Conservation (phyloP, 2,113 vertebrate species). For the Abramis brama region DNA sequence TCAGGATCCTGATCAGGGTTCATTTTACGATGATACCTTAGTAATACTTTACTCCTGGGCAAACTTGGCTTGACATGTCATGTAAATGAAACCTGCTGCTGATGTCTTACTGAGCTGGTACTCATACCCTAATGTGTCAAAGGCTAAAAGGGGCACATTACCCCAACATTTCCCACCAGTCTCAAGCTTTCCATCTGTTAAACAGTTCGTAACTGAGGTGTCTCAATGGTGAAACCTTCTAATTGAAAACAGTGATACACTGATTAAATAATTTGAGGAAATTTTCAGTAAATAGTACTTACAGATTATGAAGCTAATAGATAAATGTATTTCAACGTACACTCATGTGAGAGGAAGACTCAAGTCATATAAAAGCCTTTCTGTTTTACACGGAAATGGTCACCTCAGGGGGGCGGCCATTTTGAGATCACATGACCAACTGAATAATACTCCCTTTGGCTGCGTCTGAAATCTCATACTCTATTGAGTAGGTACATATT, state of each 20-base stretch:
- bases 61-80: slow-evolving; percentile 27
- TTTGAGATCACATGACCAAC: background rate
- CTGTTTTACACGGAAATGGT: background rate
- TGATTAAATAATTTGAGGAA: background rate
- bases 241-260: background rate
- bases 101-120: background rate
- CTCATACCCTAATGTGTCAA: background rate
- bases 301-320: background rate
- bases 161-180: slow-evolving; percentile 57
- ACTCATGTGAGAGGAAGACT: background rate
- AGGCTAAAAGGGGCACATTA: slow-evolving; percentile 59
- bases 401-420: background rate
- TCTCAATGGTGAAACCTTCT: background rate
- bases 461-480: no score
- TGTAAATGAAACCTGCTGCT: slow-evolving; percentile 23
- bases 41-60: background rate
- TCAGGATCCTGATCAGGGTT: background rate
- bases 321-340: background rate
- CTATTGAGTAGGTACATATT: no score
- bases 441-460: background rate
- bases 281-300: background rate
- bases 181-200: slow-evolving; percentile 15
- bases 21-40: background rate
- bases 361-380: background rate
- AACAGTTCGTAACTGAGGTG: background rate